phyloP scores from a whole-genome alignment of 23 tunicate species.

The Trididemnum miniatum region DNA sequence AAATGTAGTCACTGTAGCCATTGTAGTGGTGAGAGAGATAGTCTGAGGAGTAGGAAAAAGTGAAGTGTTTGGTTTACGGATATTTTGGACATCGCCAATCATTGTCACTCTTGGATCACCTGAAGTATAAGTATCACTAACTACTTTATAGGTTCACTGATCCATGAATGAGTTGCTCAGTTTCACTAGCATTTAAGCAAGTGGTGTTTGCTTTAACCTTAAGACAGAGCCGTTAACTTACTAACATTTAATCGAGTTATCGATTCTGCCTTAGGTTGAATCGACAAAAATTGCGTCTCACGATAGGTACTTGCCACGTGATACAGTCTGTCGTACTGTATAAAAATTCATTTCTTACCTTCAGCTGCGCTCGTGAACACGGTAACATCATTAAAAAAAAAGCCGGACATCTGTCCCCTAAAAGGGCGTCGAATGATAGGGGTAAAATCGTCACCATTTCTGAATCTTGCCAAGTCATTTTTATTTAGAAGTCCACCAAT shows the following conservation, averaged over 20 bases:
- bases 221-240: too few species aligned
- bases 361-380: constrained; percentile 50
- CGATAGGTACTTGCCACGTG: too few species aligned
- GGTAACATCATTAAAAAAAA: constrained; percentile 72
- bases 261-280: neutral
- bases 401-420: constrained; percentile 74
- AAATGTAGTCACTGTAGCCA: constrained; percentile 67
- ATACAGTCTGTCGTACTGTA: too few species aligned
- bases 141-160: too few species aligned
- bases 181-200: too few species aligned
- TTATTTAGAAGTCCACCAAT: constrained; percentile 72
- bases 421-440: constrained; percentile 39
- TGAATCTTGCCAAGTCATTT: constrained; percentile 2
- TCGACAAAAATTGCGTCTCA: neutral
- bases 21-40: constrained; percentile 61
- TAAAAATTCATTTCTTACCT: constrained; percentile 58
- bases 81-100: constrained; percentile 52
- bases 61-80: constrained; percentile 32
- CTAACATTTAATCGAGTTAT: neutral
- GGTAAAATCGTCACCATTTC: neutral
- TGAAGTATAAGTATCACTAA: too few species aligned
- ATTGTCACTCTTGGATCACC: constrained; percentile 43
- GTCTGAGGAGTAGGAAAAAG: constrained; percentile 38
- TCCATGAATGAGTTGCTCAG: too few species aligned
- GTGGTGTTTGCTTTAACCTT: too few species aligned